Percentiles rank a stretch among this genome's conserved stretches.
phyloP scores from a whole-genome alignment of 2,113 vertebrate genomes.

The Rhynchopsitta pachyrhyncha region DNA sequence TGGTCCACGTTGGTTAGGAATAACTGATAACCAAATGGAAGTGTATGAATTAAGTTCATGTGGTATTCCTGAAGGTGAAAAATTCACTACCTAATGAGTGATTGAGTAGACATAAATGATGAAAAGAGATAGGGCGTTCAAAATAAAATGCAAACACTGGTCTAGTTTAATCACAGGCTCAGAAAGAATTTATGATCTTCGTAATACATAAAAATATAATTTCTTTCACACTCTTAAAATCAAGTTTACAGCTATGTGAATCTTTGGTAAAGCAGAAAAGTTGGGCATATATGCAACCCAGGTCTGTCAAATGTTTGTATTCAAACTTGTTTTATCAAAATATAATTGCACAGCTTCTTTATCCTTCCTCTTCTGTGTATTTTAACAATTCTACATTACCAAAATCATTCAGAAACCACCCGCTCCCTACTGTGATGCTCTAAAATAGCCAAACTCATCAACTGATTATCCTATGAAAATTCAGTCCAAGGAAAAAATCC shows the following conservation, averaged over 20 bases:
- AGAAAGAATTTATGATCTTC: neutral
- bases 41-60: neutral
- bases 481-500: neutral
- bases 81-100: neutral
- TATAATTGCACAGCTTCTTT: neutral
- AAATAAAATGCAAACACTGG: neutral
- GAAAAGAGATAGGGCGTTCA: neutral
- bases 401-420: neutral
- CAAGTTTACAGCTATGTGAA: neutral
- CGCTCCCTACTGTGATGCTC: neutral
- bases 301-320: neutral
- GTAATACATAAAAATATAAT: neutral
- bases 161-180: neutral
- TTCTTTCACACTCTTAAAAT: neutral
- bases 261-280: neutral
- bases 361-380: neutral
- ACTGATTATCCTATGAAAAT: neutral
- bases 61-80: neutral
- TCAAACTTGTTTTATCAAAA: neutral
- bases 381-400: neutral
- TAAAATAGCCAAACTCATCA: neutral
- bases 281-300: neutral
- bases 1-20: neutral
- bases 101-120: neutral
- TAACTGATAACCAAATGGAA: neutral